Evolutionary conservation across 2,797 vertebrate species (phyloP).

Genomic region (Iguana delicatissima): DNA sequence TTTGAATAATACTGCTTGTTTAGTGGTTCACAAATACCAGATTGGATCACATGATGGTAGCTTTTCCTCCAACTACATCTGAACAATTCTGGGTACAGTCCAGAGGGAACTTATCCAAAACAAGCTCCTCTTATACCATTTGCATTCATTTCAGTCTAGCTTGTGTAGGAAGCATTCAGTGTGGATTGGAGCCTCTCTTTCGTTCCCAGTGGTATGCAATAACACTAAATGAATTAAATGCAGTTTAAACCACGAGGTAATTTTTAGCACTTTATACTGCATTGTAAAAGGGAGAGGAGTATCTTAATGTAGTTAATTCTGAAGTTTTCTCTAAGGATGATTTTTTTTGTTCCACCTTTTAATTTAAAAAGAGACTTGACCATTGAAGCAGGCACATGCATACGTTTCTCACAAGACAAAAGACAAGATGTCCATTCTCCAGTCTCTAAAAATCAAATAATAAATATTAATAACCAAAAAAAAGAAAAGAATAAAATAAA

Average conservation of each 20-base stretch:
- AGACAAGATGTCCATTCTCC: constrained; percentile 69
- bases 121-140: neutral
- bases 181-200: constrained; percentile 22
- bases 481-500: constrained; percentile 33
- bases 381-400: constrained; percentile 82
- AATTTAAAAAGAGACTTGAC: constrained; percentile 74
- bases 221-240: constrained; percentile 75
- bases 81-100: constrained; percentile 43
- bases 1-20: constrained; percentile 73
- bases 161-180: neutral
- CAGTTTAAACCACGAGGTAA: constrained; percentile 69
- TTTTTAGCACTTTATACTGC: constrained; percentile 77
- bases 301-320: constrained; percentile 53
- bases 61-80: constrained; percentile 67
- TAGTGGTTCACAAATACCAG: constrained; percentile 74
- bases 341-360: constrained; percentile 47
- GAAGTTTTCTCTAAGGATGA: constrained; percentile 70
- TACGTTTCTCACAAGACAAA: constrained; percentile 68
- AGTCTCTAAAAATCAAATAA: constrained; percentile 78
- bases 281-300: constrained; percentile 71
- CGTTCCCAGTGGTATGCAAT: constrained; percentile 66
- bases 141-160: neutral
- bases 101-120: neutral
- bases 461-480: constrained; percentile 78
- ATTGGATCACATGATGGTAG: constrained; percentile 76